A percentile compares a stretch with the other conserved stretches of the same genome.
phyloP scores from a whole-genome alignment of 1,140 invertebrate genomes.

The Macrobrachium rosenbergii region DNA sequence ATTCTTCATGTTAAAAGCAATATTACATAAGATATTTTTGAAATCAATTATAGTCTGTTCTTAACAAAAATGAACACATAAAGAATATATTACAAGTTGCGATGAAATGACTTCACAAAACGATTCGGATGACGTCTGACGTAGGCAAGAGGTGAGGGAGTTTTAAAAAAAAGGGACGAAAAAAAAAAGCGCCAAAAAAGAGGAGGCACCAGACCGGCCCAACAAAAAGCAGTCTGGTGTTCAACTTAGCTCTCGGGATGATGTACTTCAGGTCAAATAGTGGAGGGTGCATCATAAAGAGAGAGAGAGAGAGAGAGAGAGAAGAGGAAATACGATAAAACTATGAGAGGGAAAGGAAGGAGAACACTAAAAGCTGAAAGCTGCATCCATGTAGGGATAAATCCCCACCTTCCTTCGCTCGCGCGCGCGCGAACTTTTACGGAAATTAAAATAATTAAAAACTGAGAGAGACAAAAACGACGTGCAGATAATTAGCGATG shows the following conservation, averaged over 20 bases:
- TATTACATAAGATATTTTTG: no score
- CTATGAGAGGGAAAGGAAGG: neutral
- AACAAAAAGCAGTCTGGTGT: slow-evolving; percentile 29
- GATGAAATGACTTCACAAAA: neutral
- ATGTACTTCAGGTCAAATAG: slow-evolving; percentile 23
- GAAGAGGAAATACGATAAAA: neutral
- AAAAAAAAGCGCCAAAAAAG: no score
- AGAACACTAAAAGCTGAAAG: no score
- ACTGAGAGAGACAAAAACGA: neutral
- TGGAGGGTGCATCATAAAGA: neutral
- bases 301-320: no score
- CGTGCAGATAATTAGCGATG: neutral
- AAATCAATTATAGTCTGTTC: no score
- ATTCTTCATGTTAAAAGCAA: no score
- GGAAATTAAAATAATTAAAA: no score
- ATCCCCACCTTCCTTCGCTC: no score
- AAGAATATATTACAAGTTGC: no score
- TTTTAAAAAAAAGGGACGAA: neutral
- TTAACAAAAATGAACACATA: no score
- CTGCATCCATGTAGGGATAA: no score
- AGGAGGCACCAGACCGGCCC: neutral
- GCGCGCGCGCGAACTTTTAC: no score
- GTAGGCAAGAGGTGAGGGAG: slow-evolving; percentile 13
- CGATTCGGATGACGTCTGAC: neutral
- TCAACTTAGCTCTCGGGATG: slow-evolving; percentile 8